A percentile compares a stretch with the other conserved stretches of the same genome.
Evolutionary conservation across 2,113 vertebrate species (phyloP).

Genomic region (Rhizomys pruinosus): DNA sequence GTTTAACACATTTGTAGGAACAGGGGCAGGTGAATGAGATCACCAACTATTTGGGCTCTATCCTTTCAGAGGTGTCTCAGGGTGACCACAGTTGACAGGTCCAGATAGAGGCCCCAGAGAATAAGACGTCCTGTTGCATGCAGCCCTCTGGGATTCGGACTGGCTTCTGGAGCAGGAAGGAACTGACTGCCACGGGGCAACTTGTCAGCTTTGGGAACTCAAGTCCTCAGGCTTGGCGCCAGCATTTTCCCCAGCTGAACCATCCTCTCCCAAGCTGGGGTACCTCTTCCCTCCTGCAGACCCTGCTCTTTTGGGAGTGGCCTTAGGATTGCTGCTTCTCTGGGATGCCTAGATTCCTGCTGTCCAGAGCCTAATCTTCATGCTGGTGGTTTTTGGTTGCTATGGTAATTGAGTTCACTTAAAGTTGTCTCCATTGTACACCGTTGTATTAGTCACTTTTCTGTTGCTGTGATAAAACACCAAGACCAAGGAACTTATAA

Average conservation of each 20-base stretch:
- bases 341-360: slow-evolving; percentile 43
- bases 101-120: neutral
- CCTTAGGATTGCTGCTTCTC: slow-evolving; percentile 50
- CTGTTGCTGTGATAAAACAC: too few relatives aligned
- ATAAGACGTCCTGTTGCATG: neutral
- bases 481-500: too few relatives aligned
- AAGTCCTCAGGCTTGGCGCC: neutral
- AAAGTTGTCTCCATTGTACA: slow-evolving; percentile 77
- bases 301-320: neutral
- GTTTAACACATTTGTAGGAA: neutral
- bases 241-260: too few relatives aligned
- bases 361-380: slow-evolving; percentile 62
- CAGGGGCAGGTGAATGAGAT: neutral
- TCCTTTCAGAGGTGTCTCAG: neutral
- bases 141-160: neutral
- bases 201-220: neutral
- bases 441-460: too few relatives aligned
- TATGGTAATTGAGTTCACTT: slow-evolving; percentile 80
- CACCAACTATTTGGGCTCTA: neutral
- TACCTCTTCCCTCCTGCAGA: neutral
- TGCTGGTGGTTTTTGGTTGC: slow-evolving; percentile 73
- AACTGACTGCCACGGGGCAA: neutral
- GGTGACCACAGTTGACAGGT: neutral
- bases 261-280: neutral
- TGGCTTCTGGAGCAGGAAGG: neutral